phyloP scores from a whole-genome alignment of 2,797 vertebrate genomes.

The Paramormyrops hopkinsi region DNA sequence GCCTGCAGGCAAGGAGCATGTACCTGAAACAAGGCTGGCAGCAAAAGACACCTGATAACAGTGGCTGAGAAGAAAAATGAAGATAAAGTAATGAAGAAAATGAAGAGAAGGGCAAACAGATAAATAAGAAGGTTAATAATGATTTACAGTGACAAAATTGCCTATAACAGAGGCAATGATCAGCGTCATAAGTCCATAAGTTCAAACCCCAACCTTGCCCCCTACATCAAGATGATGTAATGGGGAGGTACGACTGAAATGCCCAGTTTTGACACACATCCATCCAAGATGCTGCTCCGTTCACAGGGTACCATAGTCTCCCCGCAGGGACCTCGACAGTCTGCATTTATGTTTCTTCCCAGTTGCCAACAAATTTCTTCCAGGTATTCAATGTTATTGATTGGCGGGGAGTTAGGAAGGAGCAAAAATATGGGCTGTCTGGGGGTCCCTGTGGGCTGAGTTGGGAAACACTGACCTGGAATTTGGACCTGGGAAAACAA shows the following conservation, averaged over 20 bases:
- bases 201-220: neutral
- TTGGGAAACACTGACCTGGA: neutral
- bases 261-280: neutral
- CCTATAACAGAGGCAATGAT: neutral
- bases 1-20: neutral
- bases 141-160: neutral
- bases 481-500: neutral
- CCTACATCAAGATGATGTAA: constrained; percentile 7
- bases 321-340: neutral
- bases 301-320: too few species aligned
- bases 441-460: too few species aligned
- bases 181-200: neutral
- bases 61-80: neutral
- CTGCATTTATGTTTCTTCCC: neutral
- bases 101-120: neutral
- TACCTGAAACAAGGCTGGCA: neutral
- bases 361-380: neutral
- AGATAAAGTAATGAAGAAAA: neutral
- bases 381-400: neutral
- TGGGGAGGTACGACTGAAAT: neutral
- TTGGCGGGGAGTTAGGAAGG: neutral
- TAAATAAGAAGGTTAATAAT: neutral
- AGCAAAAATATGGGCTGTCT: neutral
- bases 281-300: neutral
- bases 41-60: neutral